phyloP scores from a whole-genome alignment of 2,113 vertebrate genomes.

The Egretta garzetta region DNA sequence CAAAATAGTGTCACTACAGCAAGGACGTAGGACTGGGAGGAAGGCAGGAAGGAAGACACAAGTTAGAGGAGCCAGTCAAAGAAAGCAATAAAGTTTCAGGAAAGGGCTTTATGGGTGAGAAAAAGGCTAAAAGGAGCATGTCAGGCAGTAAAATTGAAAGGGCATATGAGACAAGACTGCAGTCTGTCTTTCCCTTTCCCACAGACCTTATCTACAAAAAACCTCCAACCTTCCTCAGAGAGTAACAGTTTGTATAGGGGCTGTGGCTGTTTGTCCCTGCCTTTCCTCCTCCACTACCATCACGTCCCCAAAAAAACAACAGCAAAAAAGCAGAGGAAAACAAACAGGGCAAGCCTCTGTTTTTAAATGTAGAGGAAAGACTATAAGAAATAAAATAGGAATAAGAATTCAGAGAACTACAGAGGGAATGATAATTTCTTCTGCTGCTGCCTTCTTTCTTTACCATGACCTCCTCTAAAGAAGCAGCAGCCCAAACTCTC shows the following conservation, averaged over 20 bases:
- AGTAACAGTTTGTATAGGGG: not conserved
- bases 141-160: not conserved
- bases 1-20: not conserved
- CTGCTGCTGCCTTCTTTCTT: not conserved
- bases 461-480: not conserved
- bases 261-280: not conserved
- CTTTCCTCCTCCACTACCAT: too few species aligned
- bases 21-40: rapidly evolving
- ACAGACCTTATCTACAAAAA: not conserved
- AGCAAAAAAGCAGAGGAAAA: not conserved
- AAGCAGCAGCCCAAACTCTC: not conserved
- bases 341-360: not conserved
- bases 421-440: not conserved
- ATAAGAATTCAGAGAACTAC: not conserved
- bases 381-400: not conserved
- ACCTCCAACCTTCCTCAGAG: rapidly evolving
- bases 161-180: not conserved
- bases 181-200: not conserved
- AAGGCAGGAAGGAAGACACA: not conserved
- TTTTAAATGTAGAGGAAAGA: not conserved
- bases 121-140: not conserved
- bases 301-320: too few species aligned
- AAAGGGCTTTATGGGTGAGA: not conserved
- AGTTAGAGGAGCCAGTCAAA: not conserved
- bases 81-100: not conserved